Evolutionary conservation across 2,113 vertebrate genomes (phyloP), one percentile per base, ranked within the genome.

Genomic region (Lamprologus lemairii): DNA sequence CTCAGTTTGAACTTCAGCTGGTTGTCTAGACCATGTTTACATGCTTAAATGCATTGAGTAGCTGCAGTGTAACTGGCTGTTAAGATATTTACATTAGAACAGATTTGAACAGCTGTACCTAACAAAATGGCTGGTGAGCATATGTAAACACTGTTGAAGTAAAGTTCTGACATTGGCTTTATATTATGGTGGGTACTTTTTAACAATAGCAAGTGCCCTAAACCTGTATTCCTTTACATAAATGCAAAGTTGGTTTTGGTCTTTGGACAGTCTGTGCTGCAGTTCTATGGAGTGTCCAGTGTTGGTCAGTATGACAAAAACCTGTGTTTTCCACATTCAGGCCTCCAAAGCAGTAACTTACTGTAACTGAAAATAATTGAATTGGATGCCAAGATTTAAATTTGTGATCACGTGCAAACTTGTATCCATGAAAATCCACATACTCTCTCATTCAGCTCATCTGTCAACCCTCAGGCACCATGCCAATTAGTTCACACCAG

Each of bases 401-500:
- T 31, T n/a, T 78, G 73, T 6, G 26, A 49, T 78, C 45, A 49
- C 6, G 7, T 19, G 6, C 45, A 31, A 49, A 49, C 45, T 49
- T 31, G 42, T n/a, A 19, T 31, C 23, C 37, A 49, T 13, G 5
- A 35, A 60, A 45, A 88, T 33, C 40, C 12, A 28, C 68, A 85
- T 65, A 85, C 53, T 71, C 10, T 31, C 40, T 81, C 65, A 85
- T 42, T 7, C 16, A 9, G 49, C 82, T 93, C 87, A 33, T 84
- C 81, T 68, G 65, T 85, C 86, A 90, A 88, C 71, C 71, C 65
- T 55, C 55, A 45, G 85, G 80, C 87, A 88, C 45, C 2, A 11
- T 33, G 88, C 88, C 90, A 92, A 90, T 93, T 93, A 89, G 71
- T 81, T 90, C 83, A 91, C 86, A 87, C 91, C 42, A 78, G 88